These are phyloP conservation scores for Pedionomus torquatus DNA, from an alignment of 2,113 vertebrate genomes.

Conservation along the genomic window DNA sequence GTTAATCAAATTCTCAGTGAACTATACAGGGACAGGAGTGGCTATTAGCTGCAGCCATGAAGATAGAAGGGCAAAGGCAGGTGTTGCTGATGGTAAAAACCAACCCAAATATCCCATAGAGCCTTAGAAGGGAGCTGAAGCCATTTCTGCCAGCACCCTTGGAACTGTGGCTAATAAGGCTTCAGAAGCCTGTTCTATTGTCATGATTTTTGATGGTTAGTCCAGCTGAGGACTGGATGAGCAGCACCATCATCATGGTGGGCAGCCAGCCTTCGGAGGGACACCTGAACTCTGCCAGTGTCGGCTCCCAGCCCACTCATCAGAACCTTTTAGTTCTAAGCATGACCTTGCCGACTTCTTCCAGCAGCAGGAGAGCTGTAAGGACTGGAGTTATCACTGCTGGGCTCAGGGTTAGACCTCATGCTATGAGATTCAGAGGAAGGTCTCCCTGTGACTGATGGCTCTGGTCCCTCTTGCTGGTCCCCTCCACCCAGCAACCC, in stretches of 20 bases:
- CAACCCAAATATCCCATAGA: not conserved
- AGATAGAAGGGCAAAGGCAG: not conserved
- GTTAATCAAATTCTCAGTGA: not conserved
- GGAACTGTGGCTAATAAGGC: not conserved
- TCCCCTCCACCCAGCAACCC: not conserved
- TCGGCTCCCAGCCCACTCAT: not conserved
- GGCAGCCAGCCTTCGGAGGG: not conserved
- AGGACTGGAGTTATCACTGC: not conserved
- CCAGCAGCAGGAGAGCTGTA: not conserved
- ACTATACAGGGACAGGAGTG: not conserved
- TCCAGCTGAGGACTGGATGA: not conserved
- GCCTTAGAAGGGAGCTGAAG: not conserved
- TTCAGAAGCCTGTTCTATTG: not conserved
- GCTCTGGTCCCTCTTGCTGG: not conserved
- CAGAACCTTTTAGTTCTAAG: not conserved
- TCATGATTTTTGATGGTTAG: not conserved
- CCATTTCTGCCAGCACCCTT: not conserved
- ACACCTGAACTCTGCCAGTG: not conserved
- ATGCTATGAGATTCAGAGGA: not conserved
- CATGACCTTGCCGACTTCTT: not conserved
- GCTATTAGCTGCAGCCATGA: not conserved
- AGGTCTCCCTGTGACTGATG: not conserved
- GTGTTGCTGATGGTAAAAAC: not conserved
- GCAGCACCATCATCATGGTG: fast-evolving
- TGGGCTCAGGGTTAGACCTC: not conserved